phyloP scores from a whole-genome alignment of 1,140 invertebrate species.

The Caenorhabditis remanei region DNA sequence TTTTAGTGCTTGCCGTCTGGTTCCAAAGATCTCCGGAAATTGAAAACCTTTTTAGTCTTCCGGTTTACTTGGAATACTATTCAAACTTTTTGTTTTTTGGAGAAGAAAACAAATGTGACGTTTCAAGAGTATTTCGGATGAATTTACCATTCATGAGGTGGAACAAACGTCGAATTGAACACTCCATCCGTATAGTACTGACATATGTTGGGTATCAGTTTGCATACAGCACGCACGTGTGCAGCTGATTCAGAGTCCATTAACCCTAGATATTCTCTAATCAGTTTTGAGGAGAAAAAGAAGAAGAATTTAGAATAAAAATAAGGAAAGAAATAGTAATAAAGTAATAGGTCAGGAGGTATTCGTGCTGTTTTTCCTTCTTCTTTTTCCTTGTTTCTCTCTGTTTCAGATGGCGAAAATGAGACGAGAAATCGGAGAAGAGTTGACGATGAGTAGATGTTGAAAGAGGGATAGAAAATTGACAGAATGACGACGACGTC shows the following conservation, averaged over 20 bases:
- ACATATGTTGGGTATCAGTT: conserved; percentile 1
- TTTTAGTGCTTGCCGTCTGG: neutral
- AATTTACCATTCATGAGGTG: conserved; percentile 25
- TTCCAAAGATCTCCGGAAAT: neutral
- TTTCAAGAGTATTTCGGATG: too few relatives aligned
- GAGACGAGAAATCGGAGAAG: conserved; percentile 39
- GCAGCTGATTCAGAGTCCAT: conserved; percentile 12
- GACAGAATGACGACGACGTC: conserved; percentile 12
- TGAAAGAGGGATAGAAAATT: neutral
- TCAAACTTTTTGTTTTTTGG: too few relatives aligned
- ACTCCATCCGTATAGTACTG: neutral
- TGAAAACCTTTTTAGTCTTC: conserved; percentile 22
- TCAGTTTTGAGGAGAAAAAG: neutral
- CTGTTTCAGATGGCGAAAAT: conserved; percentile 32
- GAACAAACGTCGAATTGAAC: neutral
- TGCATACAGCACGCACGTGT: neutral
- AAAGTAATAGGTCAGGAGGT: conserved; percentile 34
- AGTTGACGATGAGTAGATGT: neutral
- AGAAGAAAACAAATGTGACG: too few relatives aligned
- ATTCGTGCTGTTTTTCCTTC: neutral
- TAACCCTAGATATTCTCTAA: neutral
- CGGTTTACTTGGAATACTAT: neutral
- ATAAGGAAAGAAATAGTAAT: neutral
- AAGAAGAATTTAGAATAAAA: neutral
- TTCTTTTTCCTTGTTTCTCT: neutral